Base-by-base conservation (phyloP, 1,140 invertebrate genomes). In the Calliopsis andreniformis region DNA sequence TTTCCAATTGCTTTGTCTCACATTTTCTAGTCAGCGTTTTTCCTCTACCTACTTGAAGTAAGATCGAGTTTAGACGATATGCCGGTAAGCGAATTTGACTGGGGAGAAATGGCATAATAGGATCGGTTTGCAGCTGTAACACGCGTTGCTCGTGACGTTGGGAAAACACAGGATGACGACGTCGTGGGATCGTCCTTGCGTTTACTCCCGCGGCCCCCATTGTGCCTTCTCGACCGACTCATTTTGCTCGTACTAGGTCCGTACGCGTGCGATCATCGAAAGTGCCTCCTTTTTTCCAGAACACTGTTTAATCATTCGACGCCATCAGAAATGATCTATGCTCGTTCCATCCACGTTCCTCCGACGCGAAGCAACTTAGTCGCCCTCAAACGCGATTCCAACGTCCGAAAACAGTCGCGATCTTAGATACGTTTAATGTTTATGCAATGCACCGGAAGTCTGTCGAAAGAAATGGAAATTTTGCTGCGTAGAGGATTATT, bases 121-220 rank as follows among this genome's bases (percentile, higher is more conserved):
- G 47, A 66, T 66, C 59, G 70, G 43, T 45, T 42, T 35, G 53
- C 12, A 51, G 53, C 8, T 14, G 71, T 55, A 73, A 56, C 71
- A 42, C 70, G 32, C 45, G 69, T 51, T 55, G n/a, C 30, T 66
- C 8, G 49, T 56, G 70, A 75, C 62, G 63, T 72, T 62, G 42
- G 63, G 63, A 39, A 75, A 75, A 67, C 71, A 67, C 70, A 28
- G 63, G 67, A 55, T 78, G 61, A 72, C 69, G 76, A 75, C 79
- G 82, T 87, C 89, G 89, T 91, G 89, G 86, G 89, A 91, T 88
- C 89, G 89, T 90, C 89, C 89, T 91, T 91, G 89, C 81, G 71
- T 86, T 87, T 64, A 76, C 87, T 91, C 89, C 87, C 89, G 89
- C 88, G 88, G 87, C 87, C 86, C 84, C 86, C 76, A 90, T 91